Evolutionary conservation across 2,888 invertebrate species (phyloP), one percentile per base, ranked within the genome.

Genomic region (Carabus problematicus): DNA sequence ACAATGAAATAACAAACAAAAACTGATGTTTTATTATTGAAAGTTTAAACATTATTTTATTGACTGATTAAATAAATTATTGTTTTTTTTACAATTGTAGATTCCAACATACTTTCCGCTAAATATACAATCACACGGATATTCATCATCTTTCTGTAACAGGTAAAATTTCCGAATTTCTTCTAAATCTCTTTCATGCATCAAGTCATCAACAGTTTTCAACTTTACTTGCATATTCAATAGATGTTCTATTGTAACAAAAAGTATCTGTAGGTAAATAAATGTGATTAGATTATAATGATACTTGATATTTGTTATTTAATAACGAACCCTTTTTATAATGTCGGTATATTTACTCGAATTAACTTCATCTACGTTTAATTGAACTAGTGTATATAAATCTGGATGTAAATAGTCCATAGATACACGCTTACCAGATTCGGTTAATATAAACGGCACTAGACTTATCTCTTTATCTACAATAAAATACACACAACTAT

Each of bases 141-240:
- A 49, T 19, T 19, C 16, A 41, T 40, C 18, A 9, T 42, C 11
- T 40, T 11, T 41, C 52, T 54, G 14, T 19, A 42, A 16, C 29
- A 60, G 54, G 54, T 67, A 54, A n/a, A 42, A 67, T 52, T 42
- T 60, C 11, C 60, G 49, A 40, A 58, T 58, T 8, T 58, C 45
- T 12, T 66, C 66, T 1, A 66, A 18, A 67, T 67, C 52, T 29
- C 29, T 2, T 29, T 29, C 29, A 29, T 29, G 29, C 6, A 54
- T 60, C 52, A 43, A 43, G 9, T 59, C 16, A 19, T 43, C 40
- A 11, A 60, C 18, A 54, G n/a, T 40, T 16, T 54, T 59, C 39
- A 67, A 14, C 14, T 67, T 59, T 11, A 19, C 42, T 29, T 42
- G 42, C 42, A 67, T 39, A 11, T 12, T 9, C 2, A 29, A 12